Base-by-base conservation (phyloP, 1,140 invertebrate species). In the Tetragonula clypearis region DNA sequence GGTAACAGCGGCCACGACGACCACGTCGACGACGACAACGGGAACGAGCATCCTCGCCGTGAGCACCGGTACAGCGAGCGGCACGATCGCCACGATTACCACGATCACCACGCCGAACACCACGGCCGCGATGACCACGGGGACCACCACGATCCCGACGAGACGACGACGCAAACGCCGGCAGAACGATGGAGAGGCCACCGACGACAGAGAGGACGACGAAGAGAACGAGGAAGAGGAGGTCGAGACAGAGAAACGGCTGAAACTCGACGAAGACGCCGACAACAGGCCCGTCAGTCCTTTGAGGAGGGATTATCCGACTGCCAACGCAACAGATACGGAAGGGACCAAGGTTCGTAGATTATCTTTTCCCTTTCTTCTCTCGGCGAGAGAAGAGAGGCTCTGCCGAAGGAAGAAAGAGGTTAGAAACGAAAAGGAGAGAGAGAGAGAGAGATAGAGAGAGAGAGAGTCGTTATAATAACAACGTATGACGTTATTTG, bases 181-280 rank as follows among this genome's bases (percentile, higher is more conserved):
- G 26, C 84, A 79, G 41, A 88, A 86, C 78, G 85, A 88, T 79
- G 83, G 84, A 26, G 86, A 90, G 56, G 83, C 88, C 86, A 88
- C 91, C 79, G 85, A 86, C 74, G 87, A 79, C 56, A 81, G 84
- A 85, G 79, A 93, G 72, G 91, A 93, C 75, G 95, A 95, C 87
- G 95, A 84, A 94, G 95, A 92, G 93, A 88, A 95, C 94, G 86
- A 95, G 93, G 55, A 94, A 62, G 88, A 90, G 75, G 91, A 91
- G 71, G 79, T 74, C 74, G 92, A 92, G 69, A 80, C 68, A 72
- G 91, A 93, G 78, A 93, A 90, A 85, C 92, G 90, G 88, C 84
- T 92, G 60, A 94, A 94, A 71, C 88, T 92, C 77, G 88, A 91
- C 83, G 90, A 93, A 72, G 90, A 92, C 75, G 86, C 88, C 68